phyloP scores from a whole-genome alignment of 1,140 invertebrate genomes.

The Oedothorax gibbosus region DNA sequence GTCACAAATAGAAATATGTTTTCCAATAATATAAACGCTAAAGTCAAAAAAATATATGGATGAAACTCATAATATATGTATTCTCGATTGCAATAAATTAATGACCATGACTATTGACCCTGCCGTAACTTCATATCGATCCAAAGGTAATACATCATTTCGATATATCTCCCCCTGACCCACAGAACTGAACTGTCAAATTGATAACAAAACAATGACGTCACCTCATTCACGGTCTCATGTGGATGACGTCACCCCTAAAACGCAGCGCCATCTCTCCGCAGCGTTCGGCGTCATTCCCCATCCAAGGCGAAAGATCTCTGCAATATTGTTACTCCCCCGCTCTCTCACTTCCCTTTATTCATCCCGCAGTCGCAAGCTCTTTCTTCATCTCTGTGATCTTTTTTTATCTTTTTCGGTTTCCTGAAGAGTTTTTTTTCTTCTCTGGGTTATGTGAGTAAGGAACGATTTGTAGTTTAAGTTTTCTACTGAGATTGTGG shows the following conservation, averaged over 20 bases:
- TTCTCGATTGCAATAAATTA: too few species aligned
- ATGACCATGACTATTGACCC: too few species aligned
- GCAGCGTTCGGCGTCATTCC: constrained; percentile 13
- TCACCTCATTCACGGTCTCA: background rate
- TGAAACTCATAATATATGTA: too few species aligned
- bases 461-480: constrained; percentile 6
- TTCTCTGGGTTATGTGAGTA: background rate
- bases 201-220: background rate
- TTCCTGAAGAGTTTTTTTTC: constrained; percentile 6
- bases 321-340: constrained; percentile 43
- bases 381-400: constrained; percentile 5
- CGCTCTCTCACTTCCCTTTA: constrained; percentile 5
- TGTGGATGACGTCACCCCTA: constrained; percentile 4
- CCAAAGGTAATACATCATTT: background rate
- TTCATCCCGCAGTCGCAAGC: constrained; percentile 18
- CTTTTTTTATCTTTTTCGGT: background rate
- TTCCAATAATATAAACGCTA: too few species aligned
- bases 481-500: background rate
- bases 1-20: too few species aligned
- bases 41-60: too few species aligned
- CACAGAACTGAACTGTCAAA: too few species aligned
- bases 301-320: constrained; percentile 9
- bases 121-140: too few species aligned
- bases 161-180: too few species aligned
- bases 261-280: constrained; percentile 8